A percentile compares a stretch with the other conserved stretches of the same genome.
These are phyloP conservation scores for Elymnias hypermnestra DNA, from an alignment of 1,140 invertebrate species.

Conservation along the genomic window DNA sequence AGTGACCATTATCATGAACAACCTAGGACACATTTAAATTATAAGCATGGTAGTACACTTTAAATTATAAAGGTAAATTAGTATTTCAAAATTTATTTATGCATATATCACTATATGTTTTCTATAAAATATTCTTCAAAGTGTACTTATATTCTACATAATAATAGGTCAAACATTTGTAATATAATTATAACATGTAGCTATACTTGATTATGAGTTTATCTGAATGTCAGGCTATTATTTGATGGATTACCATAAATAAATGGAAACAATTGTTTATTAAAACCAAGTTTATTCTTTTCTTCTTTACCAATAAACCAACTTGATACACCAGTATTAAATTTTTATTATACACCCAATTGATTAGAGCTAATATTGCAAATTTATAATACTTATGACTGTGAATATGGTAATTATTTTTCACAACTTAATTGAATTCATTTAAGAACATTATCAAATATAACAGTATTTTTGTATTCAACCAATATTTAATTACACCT, in stretches of 20 bases:
- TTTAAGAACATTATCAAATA: too few species aligned
- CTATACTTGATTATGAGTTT: too few species aligned
- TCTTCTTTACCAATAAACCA: slow-evolving; percentile 8
- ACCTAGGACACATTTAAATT: slow-evolving; percentile 42
- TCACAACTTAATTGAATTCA: too few species aligned
- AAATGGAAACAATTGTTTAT: slow-evolving; percentile 14
- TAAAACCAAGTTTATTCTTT: slow-evolving; percentile 20
- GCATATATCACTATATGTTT: too few species aligned
- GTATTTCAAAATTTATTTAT: too few species aligned
- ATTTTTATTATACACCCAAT: slow-evolving; percentile 12
- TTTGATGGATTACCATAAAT: slow-evolving; percentile 4
- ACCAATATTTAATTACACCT: too few species aligned
- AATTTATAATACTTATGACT: neutral
- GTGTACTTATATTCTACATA: too few species aligned
- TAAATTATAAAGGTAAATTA: slow-evolving; percentile 22
- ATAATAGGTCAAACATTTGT: too few species aligned
- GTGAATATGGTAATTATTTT: neutral
- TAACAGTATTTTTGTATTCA: too few species aligned
- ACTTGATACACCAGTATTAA: slow-evolving; percentile 18
- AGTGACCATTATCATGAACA: slow-evolving; percentile 33
- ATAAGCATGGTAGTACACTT: slow-evolving; percentile 49
- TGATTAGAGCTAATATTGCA: slow-evolving; percentile 1
- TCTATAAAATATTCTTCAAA: too few species aligned
- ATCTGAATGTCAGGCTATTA: too few species aligned
- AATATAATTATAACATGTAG: too few species aligned